These are phyloP conservation scores for Bubo bubo DNA, from an alignment of 2,113 vertebrate genomes.

Conservation along the genomic window DNA sequence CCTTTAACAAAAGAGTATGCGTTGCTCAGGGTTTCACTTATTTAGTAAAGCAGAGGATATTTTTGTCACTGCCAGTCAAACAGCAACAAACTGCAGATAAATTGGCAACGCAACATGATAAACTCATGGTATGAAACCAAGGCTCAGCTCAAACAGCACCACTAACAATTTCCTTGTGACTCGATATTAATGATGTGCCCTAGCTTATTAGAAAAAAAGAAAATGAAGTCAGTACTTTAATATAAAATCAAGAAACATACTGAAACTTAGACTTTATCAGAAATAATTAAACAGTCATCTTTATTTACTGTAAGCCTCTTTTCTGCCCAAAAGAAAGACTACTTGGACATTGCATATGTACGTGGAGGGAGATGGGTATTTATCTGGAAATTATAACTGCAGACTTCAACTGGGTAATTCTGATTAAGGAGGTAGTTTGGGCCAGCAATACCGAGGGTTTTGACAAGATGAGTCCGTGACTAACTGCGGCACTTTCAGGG, in stretches of 20 bases:
- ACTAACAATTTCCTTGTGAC: background rate
- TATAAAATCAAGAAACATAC: background rate
- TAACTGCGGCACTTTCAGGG: background rate
- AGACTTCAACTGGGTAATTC: background rate
- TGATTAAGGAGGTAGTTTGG: background rate
- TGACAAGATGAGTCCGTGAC: background rate
- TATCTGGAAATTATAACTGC: background rate
- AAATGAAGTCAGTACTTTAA: background rate
- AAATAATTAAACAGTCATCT: background rate
- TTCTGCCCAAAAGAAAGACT: background rate
- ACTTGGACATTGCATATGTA: background rate
- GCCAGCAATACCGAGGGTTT: background rate
- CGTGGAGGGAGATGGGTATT: background rate
- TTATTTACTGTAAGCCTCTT: slow-evolving; percentile 39
- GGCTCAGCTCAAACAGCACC: background rate
- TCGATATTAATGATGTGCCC: background rate
- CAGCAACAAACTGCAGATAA: background rate
- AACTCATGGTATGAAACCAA: background rate
- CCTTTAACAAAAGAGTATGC: background rate
- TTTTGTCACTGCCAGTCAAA: slow-evolving; percentile 16
- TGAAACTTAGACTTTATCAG: background rate
- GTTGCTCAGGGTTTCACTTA: background rate
- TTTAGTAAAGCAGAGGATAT: background rate
- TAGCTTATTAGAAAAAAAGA: background rate
- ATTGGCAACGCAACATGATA: background rate